Evolutionary conservation across 2,113 vertebrate species (phyloP).

Genomic region (Chionis minor): DNA sequence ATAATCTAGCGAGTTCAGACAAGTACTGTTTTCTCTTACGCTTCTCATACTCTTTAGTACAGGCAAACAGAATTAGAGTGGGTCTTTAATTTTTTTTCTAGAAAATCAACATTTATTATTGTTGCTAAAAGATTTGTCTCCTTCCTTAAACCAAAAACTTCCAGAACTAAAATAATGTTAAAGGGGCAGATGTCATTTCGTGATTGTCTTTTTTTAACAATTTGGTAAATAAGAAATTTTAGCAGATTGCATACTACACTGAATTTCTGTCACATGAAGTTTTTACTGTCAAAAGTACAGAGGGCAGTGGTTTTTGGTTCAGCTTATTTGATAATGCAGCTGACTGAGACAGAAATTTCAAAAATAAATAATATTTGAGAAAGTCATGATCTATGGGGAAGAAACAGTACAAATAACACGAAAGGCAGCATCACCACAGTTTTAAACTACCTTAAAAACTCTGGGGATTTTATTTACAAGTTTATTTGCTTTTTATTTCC

Average conservation of each 20-base stretch:
- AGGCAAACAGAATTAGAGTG: background rate
- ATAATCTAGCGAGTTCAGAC: background rate
- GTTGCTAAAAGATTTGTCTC: background rate
- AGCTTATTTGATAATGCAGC: background rate
- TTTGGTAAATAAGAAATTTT: background rate
- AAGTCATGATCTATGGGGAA: background rate
- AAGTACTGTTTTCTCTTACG: background rate
- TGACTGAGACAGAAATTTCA: background rate
- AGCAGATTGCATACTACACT: background rate
- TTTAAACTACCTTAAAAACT: background rate
- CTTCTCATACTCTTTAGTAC: background rate
- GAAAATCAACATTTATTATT: background rate
- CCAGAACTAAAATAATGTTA: background rate
- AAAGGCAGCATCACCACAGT: background rate
- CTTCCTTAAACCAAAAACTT: background rate
- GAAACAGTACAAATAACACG: background rate
- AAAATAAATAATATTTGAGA: background rate
- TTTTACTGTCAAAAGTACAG: background rate
- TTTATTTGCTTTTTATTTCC: background rate
- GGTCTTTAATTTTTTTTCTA: background rate
- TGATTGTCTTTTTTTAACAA: background rate
- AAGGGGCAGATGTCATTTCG: background rate
- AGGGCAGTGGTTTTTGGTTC: background rate
- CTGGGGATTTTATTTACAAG: background rate
- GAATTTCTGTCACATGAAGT: background rate